Percentiles rank a stretch among this genome's conserved stretches.
These are phyloP conservation scores for Epistrophe eligans DNA, from an alignment of 2,888 invertebrate genomes.

Conservation along the genomic window DNA sequence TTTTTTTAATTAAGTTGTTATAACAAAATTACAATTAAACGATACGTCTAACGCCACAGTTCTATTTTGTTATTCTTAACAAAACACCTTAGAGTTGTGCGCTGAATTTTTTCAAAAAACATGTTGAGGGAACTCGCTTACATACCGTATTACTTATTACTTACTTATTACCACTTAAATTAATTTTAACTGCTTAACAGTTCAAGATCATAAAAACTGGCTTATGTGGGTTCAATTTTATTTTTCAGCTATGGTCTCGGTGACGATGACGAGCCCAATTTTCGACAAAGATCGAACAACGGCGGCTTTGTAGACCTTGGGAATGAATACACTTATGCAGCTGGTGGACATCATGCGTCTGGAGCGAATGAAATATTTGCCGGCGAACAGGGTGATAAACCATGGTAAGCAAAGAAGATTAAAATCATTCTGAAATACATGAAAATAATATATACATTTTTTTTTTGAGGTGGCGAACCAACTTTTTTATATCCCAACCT, in stretches of 20 bases:
- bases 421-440: background rate
- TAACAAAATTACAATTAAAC: too few relatives aligned
- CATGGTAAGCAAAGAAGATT: constrained; percentile 80
- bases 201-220: too few relatives aligned
- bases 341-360: constrained; percentile 93
- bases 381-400: constrained; percentile 91
- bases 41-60: too few relatives aligned
- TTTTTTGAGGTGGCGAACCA: constrained; percentile 94
- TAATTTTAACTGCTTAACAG: too few relatives aligned
- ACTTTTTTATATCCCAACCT: constrained; percentile 98
- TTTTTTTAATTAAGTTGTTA: too few relatives aligned
- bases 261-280: constrained; percentile 83
- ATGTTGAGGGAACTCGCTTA: too few relatives aligned
- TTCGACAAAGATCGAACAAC: constrained; percentile 86
- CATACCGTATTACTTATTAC: too few relatives aligned
- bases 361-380: constrained; percentile 96
- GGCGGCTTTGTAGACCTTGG: constrained; percentile 91
- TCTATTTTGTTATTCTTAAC: too few relatives aligned
- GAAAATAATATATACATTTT: background rate
- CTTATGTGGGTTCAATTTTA: too few relatives aligned
- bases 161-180: too few relatives aligned
- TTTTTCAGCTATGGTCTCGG: constrained; percentile 81
- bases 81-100: too few relatives aligned
- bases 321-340: constrained; percentile 90
- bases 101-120: too few relatives aligned